phyloP scores from a whole-genome alignment of 2,113 vertebrate species.

The Caranx melampygus region DNA sequence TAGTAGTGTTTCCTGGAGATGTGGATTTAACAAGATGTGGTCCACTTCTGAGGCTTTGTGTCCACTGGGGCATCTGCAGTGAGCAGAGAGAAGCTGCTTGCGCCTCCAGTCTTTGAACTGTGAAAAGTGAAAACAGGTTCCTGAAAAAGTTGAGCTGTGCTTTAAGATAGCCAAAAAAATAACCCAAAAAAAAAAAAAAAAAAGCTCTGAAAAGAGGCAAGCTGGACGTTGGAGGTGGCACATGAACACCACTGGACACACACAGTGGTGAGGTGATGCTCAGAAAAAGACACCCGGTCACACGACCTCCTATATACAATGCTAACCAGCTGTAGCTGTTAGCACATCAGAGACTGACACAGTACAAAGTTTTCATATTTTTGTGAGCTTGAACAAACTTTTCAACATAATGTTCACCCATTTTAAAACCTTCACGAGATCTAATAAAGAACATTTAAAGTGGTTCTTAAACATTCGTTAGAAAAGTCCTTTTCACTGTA shows the following conservation, averaged over 20 bases:
- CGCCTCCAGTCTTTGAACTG: neutral
- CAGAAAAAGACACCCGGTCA: no score
- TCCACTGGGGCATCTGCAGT: neutral
- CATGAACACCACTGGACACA: no score
- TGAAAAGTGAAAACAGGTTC: neutral
- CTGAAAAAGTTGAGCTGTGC: neutral
- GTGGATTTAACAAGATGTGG: neutral
- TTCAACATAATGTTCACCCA: no score
- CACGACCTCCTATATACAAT: neutral
- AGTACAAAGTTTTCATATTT: neutral
- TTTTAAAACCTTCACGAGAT: neutral
- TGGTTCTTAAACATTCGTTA: neutral
- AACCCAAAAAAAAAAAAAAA: no score
- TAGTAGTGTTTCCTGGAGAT: neutral
- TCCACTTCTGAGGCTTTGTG: constrained; percentile 33
- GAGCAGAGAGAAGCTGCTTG: neutral
- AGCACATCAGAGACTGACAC: neutral
- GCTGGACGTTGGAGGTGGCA: neutral
- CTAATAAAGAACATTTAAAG: neutral
- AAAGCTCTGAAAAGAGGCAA: neutral
- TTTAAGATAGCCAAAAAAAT: no score
- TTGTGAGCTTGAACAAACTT: no score
- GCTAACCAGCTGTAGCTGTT: neutral
- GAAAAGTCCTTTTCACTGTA: neutral
- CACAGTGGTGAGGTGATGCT: no score